Percentiles rank a stretch among this genome's conserved stretches.
Conservation (phyloP, 1,140 invertebrate genomes). For the Hycleus cichorii region DNA sequence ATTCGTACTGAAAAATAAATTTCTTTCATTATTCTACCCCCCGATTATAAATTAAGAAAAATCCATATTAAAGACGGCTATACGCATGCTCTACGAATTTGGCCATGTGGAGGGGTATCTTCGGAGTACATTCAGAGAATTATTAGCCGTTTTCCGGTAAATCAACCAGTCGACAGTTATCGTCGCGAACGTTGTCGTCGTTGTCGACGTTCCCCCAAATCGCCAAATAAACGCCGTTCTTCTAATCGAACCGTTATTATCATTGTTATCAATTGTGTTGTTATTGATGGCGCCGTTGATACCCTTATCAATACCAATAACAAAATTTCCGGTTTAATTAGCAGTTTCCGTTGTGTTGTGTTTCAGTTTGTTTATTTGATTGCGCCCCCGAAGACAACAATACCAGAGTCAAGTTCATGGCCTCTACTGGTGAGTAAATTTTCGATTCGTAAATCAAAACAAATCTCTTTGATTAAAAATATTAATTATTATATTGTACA, state of each 20-base stretch:
- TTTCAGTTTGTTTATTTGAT: too few species aligned
- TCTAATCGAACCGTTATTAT: neutral
- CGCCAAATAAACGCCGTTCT: neutral
- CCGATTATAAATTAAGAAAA: constrained; percentile 7
- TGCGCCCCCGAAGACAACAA: too few species aligned
- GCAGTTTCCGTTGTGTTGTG: too few species aligned
- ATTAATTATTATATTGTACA: too few species aligned
- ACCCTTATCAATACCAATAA: neutral
- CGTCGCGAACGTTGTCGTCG: neutral
- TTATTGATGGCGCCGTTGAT: too few species aligned
- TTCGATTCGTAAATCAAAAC: too few species aligned
- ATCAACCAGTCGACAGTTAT: constrained; percentile 4
- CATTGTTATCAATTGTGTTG: neutral
- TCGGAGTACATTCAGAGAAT: constrained; percentile 10
- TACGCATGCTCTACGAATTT: constrained; percentile 5
- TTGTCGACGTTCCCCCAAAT: neutral
- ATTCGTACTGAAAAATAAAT: too few species aligned
- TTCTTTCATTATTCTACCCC: too few species aligned
- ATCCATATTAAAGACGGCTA: constrained; percentile 7
- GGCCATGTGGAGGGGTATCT: constrained; percentile 11
- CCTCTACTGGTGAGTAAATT: neutral
- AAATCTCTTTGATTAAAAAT: too few species aligned
- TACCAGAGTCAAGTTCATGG: neutral
- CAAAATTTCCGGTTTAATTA: neutral
- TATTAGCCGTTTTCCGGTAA: constrained; percentile 10